These are phyloP conservation scores for Acestrorhynchus altus DNA, from an alignment of 2,797 vertebrate species.

Conservation along the genomic window DNA sequence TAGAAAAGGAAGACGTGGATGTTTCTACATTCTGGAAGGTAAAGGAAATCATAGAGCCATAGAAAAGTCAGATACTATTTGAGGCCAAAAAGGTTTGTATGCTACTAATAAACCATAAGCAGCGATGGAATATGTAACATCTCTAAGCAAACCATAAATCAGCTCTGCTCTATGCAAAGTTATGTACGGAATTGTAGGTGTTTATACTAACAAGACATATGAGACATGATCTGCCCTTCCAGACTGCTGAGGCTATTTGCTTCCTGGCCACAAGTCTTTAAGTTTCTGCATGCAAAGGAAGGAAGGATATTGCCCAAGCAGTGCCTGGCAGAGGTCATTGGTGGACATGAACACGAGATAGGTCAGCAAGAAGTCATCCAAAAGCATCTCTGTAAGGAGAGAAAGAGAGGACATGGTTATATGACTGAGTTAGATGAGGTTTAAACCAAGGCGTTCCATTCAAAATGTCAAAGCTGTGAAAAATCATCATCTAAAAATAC, in stretches of 20 bases:
- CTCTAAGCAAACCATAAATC: background rate
- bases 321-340: conserved; percentile 92
- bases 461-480: background rate
- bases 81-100: background rate
- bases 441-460: background rate
- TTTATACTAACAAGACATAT: background rate
- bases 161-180: background rate
- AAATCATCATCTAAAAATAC: background rate
- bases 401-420: conserved; percentile 5
- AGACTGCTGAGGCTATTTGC: background rate
- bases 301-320: conserved; percentile 97
- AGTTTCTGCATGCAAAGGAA: background rate
- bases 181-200: background rate
- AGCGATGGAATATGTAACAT: background rate
- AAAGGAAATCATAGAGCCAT: too few species aligned
- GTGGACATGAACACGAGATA: conserved; percentile 98
- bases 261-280: background rate
- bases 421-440: background rate
- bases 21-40: too few species aligned
- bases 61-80: background rate
- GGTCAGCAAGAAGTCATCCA: conserved; percentile 96
- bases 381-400: conserved; percentile 87
- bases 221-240: background rate
- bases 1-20: too few species aligned
- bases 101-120: too few species aligned